Evolutionary conservation across 2,113 vertebrate species (phyloP).

Genomic region (Pelusios castaneus): DNA sequence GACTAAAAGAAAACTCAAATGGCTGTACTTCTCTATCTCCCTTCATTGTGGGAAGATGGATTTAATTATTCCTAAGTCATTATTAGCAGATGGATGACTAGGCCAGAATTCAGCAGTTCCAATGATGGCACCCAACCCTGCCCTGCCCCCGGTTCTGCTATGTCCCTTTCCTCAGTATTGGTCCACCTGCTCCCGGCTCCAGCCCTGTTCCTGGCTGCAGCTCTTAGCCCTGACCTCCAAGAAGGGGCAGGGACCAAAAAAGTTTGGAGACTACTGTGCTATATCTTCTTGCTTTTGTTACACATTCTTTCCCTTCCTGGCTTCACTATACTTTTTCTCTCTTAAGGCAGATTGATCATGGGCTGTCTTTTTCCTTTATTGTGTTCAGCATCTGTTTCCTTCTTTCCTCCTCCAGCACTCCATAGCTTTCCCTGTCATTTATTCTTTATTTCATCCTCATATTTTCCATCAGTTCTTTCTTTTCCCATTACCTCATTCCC

Average conservation of each 20-base stretch:
- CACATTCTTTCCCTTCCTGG: not conserved
- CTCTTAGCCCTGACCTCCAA: too few relatives aligned
- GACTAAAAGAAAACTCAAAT: conserved; percentile 33
- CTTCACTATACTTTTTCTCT: conserved; percentile 23
- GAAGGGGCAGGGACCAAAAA: too few relatives aligned
- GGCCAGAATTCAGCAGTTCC: not conserved
- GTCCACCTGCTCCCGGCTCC: too few relatives aligned
- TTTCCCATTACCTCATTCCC: too few relatives aligned
- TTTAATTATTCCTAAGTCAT: conserved; percentile 65
- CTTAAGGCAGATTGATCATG: not conserved
- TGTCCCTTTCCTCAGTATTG: too few relatives aligned
- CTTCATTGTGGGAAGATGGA: conserved; percentile 56
- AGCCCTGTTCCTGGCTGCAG: too few relatives aligned
- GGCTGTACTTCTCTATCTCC: conserved; percentile 47
- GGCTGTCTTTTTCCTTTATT: not conserved
- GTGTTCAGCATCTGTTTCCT: not conserved
- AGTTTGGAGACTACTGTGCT: too few relatives aligned
- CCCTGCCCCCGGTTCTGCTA: too few relatives aligned
- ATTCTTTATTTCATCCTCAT: too few relatives aligned
- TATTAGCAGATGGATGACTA: conserved; percentile 40
- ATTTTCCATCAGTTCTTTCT: too few relatives aligned
- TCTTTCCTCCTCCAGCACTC: not conserved
- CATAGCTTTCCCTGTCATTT: too few relatives aligned
- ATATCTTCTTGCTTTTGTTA: not conserved
- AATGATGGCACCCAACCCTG: not conserved